Evolutionary conservation across 1,140 invertebrate species (phyloP).

Genomic region (Vollenhovia emeryi): DNA sequence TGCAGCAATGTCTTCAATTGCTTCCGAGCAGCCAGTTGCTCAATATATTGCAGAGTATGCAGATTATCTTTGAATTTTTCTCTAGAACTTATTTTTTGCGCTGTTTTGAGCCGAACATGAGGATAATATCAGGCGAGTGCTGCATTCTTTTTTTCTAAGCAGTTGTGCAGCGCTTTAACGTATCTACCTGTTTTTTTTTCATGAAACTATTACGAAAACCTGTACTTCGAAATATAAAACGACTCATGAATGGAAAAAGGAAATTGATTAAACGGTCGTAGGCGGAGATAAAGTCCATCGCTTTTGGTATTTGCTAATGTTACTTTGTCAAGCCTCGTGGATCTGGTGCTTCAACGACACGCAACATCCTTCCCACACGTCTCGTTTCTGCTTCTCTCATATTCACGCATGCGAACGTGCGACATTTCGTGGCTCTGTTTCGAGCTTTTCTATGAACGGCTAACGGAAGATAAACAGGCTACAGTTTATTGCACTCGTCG

Average conservation of each 20-base stretch:
- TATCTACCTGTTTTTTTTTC: too few relatives aligned
- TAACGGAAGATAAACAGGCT: conserved; percentile 72
- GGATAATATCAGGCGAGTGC: neutral
- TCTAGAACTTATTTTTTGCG: neutral
- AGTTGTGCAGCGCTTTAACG: neutral
- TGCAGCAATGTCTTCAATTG: neutral
- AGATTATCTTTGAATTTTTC: neutral
- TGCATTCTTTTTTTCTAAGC: neutral
- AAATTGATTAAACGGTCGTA: conserved; percentile 8
- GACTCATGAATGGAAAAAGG: conserved; percentile 18
- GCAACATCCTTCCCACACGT: neutral
- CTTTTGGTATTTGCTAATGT: neutral
- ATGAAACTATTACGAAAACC: neutral
- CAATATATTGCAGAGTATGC: too few relatives aligned
- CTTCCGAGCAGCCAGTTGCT: neutral
- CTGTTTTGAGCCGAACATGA: neutral
- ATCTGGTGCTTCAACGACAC: neutral
- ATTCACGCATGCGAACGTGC: neutral
- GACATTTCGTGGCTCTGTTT: neutral
- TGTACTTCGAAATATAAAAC: conserved; percentile 1
- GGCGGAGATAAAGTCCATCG: neutral
- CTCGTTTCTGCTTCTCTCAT: neutral
- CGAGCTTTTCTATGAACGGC: conserved; percentile 64
- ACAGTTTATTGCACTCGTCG: conserved; percentile 21
- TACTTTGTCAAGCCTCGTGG: neutral